These are phyloP conservation scores for Drosophila grimshawi DNA, from an alignment of 1,140 invertebrate species.

Conservation along the genomic window DNA sequence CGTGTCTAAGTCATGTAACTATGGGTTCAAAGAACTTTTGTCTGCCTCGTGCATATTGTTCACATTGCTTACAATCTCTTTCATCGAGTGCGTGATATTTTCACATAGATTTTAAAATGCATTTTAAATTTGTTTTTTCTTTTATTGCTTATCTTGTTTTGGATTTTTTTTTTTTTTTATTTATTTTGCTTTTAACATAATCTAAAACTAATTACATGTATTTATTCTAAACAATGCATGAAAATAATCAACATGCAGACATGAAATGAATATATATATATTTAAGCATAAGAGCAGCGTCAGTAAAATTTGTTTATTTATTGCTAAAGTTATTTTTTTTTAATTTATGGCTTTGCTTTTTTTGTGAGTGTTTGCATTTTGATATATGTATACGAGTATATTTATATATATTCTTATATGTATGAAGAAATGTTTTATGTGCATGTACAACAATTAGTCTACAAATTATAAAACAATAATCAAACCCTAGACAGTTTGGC, in stretches of 20 bases:
- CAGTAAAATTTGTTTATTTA: constrained; percentile 30
- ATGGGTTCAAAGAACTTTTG: constrained; percentile 73
- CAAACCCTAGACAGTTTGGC: constrained; percentile 73
- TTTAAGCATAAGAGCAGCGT: constrained; percentile 45
- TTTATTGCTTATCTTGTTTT: background rate
- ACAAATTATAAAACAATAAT: constrained; percentile 53
- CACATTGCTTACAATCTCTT: constrained; percentile 45
- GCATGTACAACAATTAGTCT: constrained; percentile 48
- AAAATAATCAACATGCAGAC: constrained; percentile 28
- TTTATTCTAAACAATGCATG: constrained; percentile 46
- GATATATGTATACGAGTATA: constrained; percentile 8
- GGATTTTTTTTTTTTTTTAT: constrained; percentile 2
- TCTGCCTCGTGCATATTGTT: constrained; percentile 38
- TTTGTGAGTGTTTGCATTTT: constrained; percentile 29
- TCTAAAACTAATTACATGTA: constrained; percentile 65
- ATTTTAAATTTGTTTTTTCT: constrained; percentile 10
- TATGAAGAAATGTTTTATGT: constrained; percentile 38
- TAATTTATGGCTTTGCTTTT: constrained; percentile 39
- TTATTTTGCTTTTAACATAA: constrained; percentile 31
- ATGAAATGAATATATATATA: constrained; percentile 54
- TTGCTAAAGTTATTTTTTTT: constrained; percentile 27
- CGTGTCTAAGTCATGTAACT: background rate
- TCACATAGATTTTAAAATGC: constrained; percentile 45
- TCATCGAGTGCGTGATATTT: constrained; percentile 34
- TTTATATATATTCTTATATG: constrained; percentile 8